phyloP scores from a whole-genome alignment of 2,888 invertebrate genomes.

The Criorhina ranunculi region DNA sequence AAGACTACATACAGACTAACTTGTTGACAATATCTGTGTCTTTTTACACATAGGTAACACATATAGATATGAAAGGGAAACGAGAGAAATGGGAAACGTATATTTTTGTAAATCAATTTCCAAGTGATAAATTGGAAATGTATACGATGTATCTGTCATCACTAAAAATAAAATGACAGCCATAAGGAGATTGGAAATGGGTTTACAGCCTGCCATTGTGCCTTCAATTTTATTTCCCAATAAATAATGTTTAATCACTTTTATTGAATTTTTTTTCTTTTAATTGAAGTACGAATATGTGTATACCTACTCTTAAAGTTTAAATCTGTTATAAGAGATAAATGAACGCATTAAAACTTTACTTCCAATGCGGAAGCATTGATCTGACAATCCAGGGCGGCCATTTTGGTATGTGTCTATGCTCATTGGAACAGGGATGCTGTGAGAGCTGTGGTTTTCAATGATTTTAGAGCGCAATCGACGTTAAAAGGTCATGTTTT shows the following conservation, averaged over 20 bases:
- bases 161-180: background rate
- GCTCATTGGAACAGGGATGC: no score
- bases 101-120: conserved; percentile 22
- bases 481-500: no score
- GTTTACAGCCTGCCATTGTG: conserved; percentile 13
- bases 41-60: background rate
- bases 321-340: no score
- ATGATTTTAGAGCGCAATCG: no score
- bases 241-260: conserved; percentile 28
- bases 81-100: background rate
- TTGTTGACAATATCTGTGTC: conserved; percentile 28
- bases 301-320: no score
- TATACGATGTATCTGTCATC: conserved; percentile 14
- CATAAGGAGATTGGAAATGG: background rate
- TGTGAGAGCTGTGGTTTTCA: no score
- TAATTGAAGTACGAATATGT: no score
- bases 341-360: no score
- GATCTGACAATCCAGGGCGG: no score
- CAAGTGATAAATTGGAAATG: background rate
- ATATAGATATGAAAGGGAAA: background rate
- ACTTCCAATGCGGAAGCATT: no score
- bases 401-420: no score
- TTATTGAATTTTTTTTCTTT: background rate
- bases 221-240: background rate
- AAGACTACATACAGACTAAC: background rate